Conservation (phyloP, 2,888 invertebrate species). For the Melieria omissa region DNA sequence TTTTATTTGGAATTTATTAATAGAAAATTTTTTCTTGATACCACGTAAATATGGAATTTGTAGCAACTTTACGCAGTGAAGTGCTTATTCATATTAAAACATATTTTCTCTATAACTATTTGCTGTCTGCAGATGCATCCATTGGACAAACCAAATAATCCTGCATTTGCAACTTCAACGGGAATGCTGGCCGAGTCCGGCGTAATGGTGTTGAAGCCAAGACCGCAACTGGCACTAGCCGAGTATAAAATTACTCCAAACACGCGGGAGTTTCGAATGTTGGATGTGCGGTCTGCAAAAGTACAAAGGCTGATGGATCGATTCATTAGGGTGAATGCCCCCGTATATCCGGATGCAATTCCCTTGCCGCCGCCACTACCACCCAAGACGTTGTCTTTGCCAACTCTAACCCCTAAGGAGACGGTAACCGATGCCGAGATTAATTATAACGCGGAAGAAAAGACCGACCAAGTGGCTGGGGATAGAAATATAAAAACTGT, state of each 20-base stretch:
- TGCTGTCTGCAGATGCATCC: not conserved
- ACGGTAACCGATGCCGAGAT: too few species aligned
- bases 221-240: conserved; percentile 29
- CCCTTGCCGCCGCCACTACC: conserved; percentile 48
- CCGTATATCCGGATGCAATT: conserved; percentile 49
- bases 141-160: not conserved
- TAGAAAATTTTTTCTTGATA: conserved; percentile 1
- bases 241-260: conserved; percentile 1
- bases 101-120: not conserved
- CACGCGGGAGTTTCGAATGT: conserved; percentile 39
- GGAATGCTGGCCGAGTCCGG: not conserved
- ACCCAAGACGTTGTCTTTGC: not conserved
- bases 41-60: not conserved
- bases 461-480: too few species aligned
- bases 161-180: not conserved
- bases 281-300: conserved; percentile 47
- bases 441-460: too few species aligned
- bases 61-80: not conserved
- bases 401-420: conserved; percentile 13
- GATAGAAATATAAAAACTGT: too few species aligned
- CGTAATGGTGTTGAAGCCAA: not conserved
- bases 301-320: conserved; percentile 48
- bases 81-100: not conserved
- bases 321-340: conserved; percentile 40
- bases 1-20: conserved; percentile 1